Evolutionary conservation across 37 sponge, comb jelly and placozoan genomes (phyloP), one percentile per base, ranked within the genome.

Genomic region (Cliona cf. orientalis): DNA sequence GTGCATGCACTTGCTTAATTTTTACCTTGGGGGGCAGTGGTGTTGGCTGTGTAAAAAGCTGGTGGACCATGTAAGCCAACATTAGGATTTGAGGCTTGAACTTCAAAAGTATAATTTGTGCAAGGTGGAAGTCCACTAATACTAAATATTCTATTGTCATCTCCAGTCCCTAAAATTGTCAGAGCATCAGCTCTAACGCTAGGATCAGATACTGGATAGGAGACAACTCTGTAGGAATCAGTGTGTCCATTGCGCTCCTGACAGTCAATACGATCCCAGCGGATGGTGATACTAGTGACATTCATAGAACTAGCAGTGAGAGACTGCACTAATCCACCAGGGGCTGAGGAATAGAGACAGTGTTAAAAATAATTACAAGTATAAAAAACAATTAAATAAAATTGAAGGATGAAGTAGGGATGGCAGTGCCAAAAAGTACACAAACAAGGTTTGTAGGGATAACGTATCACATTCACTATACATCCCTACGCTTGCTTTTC

Each of bases 261-360:
- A 32, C 81, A 80, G 1, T 3, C 21, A 22, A 80, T 61, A 32
- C 14, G n/a, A 5, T 32, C 81, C 81, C 81, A 80, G 11, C 0
- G 1, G 43, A 80, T 25, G 32, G 71, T 60, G 71, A 80, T 34
- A 42, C 22, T 66, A 43, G 66, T 28, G 67, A 55, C 0, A 34
- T 66, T 5, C 36, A 53, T 39, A 7, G 66, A 3, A 78, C 34
- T 46, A 28, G 9, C 63, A 39, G 4, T 61, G 1, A 76, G 45
- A 45, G 66, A 66, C 5, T 11, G 21, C 31, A 60, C 59, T 44
- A 60, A 22, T 43, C 43, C n/a, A n/a, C n/a, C 71, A 61, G 61
- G 32, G 23, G 82, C 72, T 42, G 71, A 62, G 58, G 71, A 28
- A 43, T 71, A n/a, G 21, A 76, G 7, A 23, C n/a, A 43, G 71